phyloP scores from a whole-genome alignment of 92 coral and sea anemone genomes.

The Porites rus region DNA sequence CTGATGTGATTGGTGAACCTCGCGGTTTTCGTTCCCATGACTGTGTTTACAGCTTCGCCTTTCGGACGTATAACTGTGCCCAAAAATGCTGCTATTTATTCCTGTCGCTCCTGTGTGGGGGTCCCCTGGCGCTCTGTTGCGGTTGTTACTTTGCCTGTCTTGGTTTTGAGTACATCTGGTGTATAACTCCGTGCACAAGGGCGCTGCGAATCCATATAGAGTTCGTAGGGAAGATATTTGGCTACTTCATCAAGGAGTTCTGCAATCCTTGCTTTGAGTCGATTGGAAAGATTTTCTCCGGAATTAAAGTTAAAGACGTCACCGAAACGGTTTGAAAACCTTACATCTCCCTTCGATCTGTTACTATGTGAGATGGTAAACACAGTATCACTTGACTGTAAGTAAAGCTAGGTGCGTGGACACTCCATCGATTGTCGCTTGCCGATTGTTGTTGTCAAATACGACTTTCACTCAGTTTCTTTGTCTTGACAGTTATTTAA shows the following conservation, averaged over 20 bases:
- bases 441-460: too few species aligned
- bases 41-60: constrained; percentile 46
- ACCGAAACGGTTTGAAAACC: constrained; percentile 1
- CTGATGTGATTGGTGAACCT: constrained; percentile 73
- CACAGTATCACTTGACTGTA: too few species aligned
- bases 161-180: constrained; percentile 44
- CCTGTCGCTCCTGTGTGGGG: constrained; percentile 34
- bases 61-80: constrained; percentile 49
- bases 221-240: constrained; percentile 27
- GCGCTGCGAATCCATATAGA: constrained; percentile 19
- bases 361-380: too few species aligned
- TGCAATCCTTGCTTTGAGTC: constrained; percentile 30
- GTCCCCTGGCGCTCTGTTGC: constrained; percentile 36
- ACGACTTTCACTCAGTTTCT: too few species aligned
- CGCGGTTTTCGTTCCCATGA: constrained; percentile 60
- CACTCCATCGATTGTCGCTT: too few species aligned
- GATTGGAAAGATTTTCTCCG: constrained; percentile 6
- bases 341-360: too few species aligned
- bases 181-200: constrained; percentile 24
- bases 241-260: constrained; percentile 32
- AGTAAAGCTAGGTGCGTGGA: too few species aligned
- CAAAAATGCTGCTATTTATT: constrained; percentile 64
- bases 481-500: too few species aligned
- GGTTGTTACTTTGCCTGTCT: constrained; percentile 48
- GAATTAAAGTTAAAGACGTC: constrained; percentile 2